Evolutionary conservation across 2,797 vertebrate species (phyloP), one percentile per base, ranked within the genome.

Genomic region (Mallotus villosus): DNA sequence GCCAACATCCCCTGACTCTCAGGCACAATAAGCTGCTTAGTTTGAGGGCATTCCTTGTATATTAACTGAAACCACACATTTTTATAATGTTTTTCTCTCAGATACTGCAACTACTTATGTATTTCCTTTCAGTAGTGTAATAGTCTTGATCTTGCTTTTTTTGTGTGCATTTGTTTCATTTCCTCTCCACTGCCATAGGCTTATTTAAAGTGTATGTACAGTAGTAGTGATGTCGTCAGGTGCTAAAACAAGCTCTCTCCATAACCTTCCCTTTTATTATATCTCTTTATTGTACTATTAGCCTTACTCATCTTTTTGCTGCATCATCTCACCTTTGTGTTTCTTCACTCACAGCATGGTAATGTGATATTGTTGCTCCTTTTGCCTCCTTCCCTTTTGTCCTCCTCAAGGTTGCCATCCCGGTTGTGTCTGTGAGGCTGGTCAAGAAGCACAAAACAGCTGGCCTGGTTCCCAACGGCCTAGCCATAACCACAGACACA

Each of bases 371-470:
- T 37, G n/a, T 62, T 14, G 41, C 41, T 66, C 16, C 34, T 41
- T 34, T 21, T 37, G 1, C 29, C 29, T 3, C 32, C n/a, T n/a
- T 16, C 63, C 63, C 9, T 16, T 57, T 53, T 24, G 4, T 58
- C 60, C 5, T 55, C 19, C 19, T 78, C 16, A 2, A 99, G 97
- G 97, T 98, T 68, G 94, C 94, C 19, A 96, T 98, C 78, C 95
- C 97, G 0, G 95, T 98, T 19, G 89, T 95, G 14, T 97, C 97
- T 0, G 95, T 98, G 12, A 92, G 95, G 71, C 90, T 96, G 86
- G 94, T 99, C 77, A 99, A 98, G 85, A 99, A 99, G 85, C 96
- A 98, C 90, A 97, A 95, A 89, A 96, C 97, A 0, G 97, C 95
- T 0, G 93, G 97, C 22, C 92, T 99, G 57, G 93, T 98, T 55